Conservation (phyloP, 2,888 invertebrate genomes). For the Hetaerina titia region DNA sequence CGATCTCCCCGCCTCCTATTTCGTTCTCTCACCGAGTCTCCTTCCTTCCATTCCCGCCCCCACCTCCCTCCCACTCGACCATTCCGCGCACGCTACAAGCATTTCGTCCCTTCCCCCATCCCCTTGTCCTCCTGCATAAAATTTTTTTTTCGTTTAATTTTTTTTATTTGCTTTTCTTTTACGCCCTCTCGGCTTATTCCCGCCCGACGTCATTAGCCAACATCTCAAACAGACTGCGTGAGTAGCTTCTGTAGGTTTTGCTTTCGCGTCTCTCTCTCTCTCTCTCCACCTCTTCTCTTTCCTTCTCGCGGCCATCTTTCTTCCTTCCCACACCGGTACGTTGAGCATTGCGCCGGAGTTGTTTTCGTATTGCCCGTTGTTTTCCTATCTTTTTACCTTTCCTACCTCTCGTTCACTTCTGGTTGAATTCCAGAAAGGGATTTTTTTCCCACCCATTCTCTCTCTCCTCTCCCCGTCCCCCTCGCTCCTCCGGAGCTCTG, state of each 20-base stretch:
- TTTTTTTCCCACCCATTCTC: too few relatives aligned
- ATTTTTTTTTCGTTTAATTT: neutral
- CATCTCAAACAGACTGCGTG: conserved; percentile 17
- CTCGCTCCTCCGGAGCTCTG: neutral
- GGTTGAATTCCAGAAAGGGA: too few relatives aligned
- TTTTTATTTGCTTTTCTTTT: neutral
- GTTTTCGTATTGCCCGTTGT: neutral
- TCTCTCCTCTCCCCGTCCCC: neutral
- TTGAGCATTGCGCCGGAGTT: neutral
- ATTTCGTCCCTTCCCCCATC: neutral
- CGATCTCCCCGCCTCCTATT: neutral
- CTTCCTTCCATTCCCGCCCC: neutral
- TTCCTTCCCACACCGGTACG: neutral
- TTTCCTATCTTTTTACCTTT: neutral
- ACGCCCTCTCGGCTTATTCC: conserved; percentile 2
- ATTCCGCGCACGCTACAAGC: neutral
- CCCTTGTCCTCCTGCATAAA: neutral
- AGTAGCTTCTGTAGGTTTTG: neutral
- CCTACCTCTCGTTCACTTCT: neutral
- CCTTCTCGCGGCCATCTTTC: neutral
- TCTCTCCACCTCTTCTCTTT: neutral
- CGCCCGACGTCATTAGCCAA: neutral
- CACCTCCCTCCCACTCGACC: neutral
- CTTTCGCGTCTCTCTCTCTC: neutral
- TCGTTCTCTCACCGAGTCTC: neutral